Conservation (phyloP, 2,888 invertebrate genomes). For the Priocnemis perturbator region DNA sequence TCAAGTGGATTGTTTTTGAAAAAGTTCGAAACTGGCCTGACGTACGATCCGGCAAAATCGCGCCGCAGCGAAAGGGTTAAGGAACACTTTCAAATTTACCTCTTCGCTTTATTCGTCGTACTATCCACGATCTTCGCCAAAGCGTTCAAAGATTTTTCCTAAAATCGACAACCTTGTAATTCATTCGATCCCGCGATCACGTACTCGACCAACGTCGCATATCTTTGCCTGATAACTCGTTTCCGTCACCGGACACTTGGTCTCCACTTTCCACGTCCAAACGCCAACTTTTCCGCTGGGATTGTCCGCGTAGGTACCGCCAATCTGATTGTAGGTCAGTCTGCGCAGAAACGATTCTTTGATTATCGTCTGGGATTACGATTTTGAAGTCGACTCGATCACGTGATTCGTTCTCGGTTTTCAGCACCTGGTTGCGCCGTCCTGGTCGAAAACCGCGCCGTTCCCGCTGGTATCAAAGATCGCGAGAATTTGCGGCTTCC, state of each 20-base stretch:
- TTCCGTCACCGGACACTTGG: slow-evolving; percentile 39
- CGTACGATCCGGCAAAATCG: no score
- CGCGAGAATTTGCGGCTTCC: slow-evolving; percentile 52
- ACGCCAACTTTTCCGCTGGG: slow-evolving; percentile 45
- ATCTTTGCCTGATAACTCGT: slow-evolving; percentile 41
- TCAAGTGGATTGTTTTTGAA: no score
- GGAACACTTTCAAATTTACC: no score
- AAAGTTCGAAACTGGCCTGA: no score
- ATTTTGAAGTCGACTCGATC: no score
- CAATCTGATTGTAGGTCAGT: slow-evolving; percentile 63
- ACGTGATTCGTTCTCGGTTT: background rate
- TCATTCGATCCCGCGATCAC: no score
- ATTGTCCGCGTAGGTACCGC: slow-evolving; percentile 59
- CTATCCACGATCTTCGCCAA: no score
- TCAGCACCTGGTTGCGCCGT: slow-evolving; percentile 51
- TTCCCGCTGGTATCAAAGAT: slow-evolving; percentile 63
- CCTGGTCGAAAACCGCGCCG: slow-evolving; percentile 59
- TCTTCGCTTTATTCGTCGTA: no score
- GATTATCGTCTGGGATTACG: background rate
- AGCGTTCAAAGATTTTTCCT: no score
- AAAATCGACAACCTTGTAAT: no score
- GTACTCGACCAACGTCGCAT: no score
- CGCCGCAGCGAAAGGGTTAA: no score
- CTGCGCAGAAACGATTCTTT: slow-evolving; percentile 32
- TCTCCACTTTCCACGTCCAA: slow-evolving; percentile 56